phyloP scores from a whole-genome alignment of 2,888 invertebrate species.

The Synergus gifuensis region DNA sequence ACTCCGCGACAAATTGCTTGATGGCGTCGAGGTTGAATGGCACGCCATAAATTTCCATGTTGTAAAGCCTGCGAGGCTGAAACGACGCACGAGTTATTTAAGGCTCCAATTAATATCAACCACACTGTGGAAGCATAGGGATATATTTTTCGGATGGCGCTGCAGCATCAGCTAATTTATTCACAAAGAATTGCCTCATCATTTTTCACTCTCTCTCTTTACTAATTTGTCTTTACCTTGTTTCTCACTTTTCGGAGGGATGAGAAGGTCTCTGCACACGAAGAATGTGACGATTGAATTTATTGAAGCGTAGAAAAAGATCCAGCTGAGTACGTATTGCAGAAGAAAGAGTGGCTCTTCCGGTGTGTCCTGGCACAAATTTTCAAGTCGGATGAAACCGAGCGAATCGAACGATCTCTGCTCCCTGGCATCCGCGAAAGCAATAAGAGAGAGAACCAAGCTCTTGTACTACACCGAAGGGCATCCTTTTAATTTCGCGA shows the following conservation, averaged over 20 bases:
- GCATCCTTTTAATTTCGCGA: conserved; percentile 70
- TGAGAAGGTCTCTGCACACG: background rate
- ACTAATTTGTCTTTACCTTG: background rate
- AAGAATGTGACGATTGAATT: conserved; percentile 39
- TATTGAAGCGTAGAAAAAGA: conserved; percentile 41
- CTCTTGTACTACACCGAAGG: conserved; percentile 60
- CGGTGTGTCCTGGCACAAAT: conserved; percentile 28
- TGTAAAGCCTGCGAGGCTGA: conserved; percentile 54
- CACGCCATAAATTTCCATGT: conserved; percentile 53
- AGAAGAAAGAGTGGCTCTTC: conserved; percentile 34
- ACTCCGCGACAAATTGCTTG: conserved; percentile 56
- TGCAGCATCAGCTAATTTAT: conserved; percentile 31
- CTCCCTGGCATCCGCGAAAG: conserved; percentile 18
- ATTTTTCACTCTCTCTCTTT: background rate
- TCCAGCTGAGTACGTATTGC: conserved; percentile 27
- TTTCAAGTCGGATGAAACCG: conserved; percentile 20
- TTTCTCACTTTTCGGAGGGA: background rate
- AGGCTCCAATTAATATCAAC: conserved; percentile 62
- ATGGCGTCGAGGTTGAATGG: conserved; percentile 49
- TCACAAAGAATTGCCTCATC: background rate
- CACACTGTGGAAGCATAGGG: conserved; percentile 51
- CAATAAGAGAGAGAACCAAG: background rate
- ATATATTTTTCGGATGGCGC: conserved; percentile 42
- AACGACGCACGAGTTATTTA: conserved; percentile 49
- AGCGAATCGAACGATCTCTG: conserved; percentile 27